Conservation (phyloP, 2,888 invertebrate species). For the Girardia tigrina region DNA sequence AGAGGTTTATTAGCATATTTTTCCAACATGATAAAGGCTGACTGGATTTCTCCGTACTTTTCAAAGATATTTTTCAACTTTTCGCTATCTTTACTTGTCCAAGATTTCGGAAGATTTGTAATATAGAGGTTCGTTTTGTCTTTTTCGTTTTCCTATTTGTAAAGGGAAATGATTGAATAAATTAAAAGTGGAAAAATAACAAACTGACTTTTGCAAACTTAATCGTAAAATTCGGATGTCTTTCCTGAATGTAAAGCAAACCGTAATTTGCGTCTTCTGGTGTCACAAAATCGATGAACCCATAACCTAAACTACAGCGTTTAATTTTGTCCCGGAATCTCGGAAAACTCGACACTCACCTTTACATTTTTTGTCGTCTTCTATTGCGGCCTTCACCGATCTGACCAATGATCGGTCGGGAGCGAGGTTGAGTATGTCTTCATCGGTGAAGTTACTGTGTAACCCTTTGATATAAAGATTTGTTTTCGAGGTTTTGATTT, state of each 20-base stretch:
- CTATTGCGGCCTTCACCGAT: conserved; percentile 34
- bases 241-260: conserved; percentile 24
- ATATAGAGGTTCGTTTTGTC: conserved; percentile 36
- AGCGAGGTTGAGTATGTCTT: conserved; percentile 26
- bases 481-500: conserved; percentile 29
- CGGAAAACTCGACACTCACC: conserved; percentile 15
- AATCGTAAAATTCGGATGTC: conserved; percentile 26
- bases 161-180: conserved; percentile 16
- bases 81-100: conserved; percentile 35
- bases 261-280: conserved; percentile 21
- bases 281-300: conserved; percentile 30
- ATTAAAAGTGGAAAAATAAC: too few relatives aligned
- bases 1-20: conserved; percentile 28
- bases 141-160: conserved; percentile 34
- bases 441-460: conserved; percentile 31
- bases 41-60: conserved; percentile 34
- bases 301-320: conserved; percentile 25
- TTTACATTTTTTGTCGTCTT: conserved; percentile 35
- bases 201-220: conserved; percentile 27
- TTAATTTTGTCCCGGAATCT: too few relatives aligned
- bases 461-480: conserved; percentile 35
- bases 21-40: conserved; percentile 36
- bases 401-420: conserved; percentile 29
- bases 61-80: conserved; percentile 33
- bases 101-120: conserved; percentile 35